Percentiles rank a stretch among this genome's conserved stretches.
These are phyloP conservation scores for Eubucco bourcierii DNA, from an alignment of 2,113 vertebrate species.

Conservation along the genomic window DNA sequence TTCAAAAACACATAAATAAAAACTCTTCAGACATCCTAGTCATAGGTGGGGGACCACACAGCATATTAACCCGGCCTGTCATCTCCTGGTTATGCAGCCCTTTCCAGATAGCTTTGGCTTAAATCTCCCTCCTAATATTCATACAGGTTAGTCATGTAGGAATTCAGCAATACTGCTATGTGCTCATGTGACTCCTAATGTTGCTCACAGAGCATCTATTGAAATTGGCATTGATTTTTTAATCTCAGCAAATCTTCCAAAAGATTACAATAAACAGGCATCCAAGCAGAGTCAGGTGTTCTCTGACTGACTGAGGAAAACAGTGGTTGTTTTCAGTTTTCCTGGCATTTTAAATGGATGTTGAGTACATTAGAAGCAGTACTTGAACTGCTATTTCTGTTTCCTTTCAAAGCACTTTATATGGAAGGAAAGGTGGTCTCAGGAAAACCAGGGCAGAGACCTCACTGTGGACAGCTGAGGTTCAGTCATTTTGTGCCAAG, in stretches of 20 bases:
- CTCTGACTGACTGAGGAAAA: neutral
- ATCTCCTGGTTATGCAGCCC: neutral
- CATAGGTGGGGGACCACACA: rapidly evolving
- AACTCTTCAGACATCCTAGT: neutral
- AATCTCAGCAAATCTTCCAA: neutral
- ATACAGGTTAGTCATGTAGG: rapidly evolving
- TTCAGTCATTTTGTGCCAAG: rapidly evolving
- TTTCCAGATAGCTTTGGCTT: neutral
- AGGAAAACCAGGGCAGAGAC: neutral
- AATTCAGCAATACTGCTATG: neutral
- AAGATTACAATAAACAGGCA: neutral
- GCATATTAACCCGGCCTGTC: neutral
- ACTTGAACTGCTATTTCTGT: neutral
- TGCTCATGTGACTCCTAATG: rapidly evolving
- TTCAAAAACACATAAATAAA: neutral
- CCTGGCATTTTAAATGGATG: neutral
- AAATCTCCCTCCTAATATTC: neutral
- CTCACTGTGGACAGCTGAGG: rapidly evolving
- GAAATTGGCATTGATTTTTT: neutral
- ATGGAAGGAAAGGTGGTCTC: neutral
- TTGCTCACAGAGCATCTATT: rapidly evolving
- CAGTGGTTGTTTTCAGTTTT: neutral
- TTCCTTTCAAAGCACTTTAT: neutral
- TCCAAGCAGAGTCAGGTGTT: neutral
- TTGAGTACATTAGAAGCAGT: neutral